A percentile compares a stretch with the other conserved stretches of the same genome.
These are phyloP conservation scores for Himalopsyche japonica DNA, from an alignment of 2,888 invertebrate genomes.

Conservation along the genomic window DNA sequence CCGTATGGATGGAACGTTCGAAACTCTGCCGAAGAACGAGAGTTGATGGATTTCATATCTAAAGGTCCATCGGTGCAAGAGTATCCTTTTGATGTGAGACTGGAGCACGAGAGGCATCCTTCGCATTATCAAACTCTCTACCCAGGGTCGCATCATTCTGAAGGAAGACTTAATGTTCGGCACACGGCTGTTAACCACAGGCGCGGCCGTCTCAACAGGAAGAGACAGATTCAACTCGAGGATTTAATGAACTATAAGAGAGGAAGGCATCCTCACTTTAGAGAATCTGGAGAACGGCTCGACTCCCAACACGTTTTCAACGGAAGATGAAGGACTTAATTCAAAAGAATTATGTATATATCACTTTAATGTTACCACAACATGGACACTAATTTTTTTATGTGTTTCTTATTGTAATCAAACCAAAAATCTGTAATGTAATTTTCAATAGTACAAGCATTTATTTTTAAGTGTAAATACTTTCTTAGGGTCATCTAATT, in stretches of 20 bases:
- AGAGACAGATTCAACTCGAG: slow-evolving; percentile 22
- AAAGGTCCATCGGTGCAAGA: slow-evolving; percentile 23
- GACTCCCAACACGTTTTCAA: slow-evolving; percentile 14
- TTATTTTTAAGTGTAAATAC: slow-evolving; percentile 39
- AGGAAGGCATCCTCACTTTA: slow-evolving; percentile 31
- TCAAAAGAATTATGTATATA: background rate
- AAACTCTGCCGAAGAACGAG: slow-evolving; percentile 16
- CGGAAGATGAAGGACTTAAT: slow-evolving; percentile 21
- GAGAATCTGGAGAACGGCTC: slow-evolving; percentile 20
- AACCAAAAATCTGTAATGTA: slow-evolving; percentile 39
- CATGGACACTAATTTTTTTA: slow-evolving; percentile 31
- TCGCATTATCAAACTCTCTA: slow-evolving; percentile 20
- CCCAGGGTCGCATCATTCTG: slow-evolving; percentile 20
- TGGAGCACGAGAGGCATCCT: slow-evolving; percentile 20
- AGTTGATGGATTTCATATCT: slow-evolving; percentile 27
- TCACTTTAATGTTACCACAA: slow-evolving; percentile 33
- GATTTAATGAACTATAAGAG: slow-evolving; percentile 33
- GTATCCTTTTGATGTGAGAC: slow-evolving; percentile 28
- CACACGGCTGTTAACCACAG: slow-evolving; percentile 33
- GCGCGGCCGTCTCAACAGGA: slow-evolving; percentile 24
- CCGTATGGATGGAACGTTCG: slow-evolving; percentile 23
- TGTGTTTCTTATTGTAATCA: slow-evolving; percentile 26
- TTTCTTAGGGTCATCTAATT: background rate
- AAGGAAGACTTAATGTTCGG: slow-evolving; percentile 23
- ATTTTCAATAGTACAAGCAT: slow-evolving; percentile 40